phyloP scores from a whole-genome alignment of 1,140 invertebrate species.

The Teleopsis dalmanni region DNA sequence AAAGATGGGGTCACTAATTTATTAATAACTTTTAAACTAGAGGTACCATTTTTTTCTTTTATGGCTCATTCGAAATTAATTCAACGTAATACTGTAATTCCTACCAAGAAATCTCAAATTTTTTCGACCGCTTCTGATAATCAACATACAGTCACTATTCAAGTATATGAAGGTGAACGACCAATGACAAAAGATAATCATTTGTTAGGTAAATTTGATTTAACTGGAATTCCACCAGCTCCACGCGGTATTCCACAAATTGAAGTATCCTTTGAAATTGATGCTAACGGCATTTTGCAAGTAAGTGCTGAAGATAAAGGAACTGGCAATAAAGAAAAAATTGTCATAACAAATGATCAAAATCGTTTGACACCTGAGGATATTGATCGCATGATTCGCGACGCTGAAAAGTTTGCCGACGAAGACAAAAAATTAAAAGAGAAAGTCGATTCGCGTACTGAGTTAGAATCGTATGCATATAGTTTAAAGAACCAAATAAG shows the following conservation, averaged over 20 bases:
- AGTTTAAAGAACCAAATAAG: constrained; percentile 94
- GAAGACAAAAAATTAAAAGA: constrained; percentile 98
- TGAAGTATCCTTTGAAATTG: constrained; percentile 98
- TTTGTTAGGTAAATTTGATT: constrained; percentile 93
- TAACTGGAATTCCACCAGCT: constrained; percentile 96
- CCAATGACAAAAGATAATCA: constrained; percentile 99
- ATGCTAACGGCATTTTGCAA: constrained; percentile 95
- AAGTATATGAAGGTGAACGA: constrained; percentile 95
- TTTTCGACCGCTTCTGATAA: constrained; percentile 99
- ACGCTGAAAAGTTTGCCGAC: constrained; percentile 97
- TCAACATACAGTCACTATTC: constrained; percentile 98
- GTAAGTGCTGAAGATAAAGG: constrained; percentile 98
- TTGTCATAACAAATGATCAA: constrained; percentile 98
- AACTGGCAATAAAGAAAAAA: constrained; percentile 96
- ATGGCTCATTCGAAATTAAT: constrained; percentile 98
- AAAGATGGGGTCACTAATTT: no score
- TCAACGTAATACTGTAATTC: constrained; percentile 95
- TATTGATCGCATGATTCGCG: constrained; percentile 97
- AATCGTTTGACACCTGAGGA: constrained; percentile 95
- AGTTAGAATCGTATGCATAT: constrained; percentile 96
- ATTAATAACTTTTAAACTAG: no score
- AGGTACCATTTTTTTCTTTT: no score
- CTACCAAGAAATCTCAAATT: constrained; percentile 99
- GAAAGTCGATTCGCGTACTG: constrained; percentile 88
- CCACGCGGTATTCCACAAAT: constrained; percentile 98